Base-by-base conservation (phyloP, 2,797 vertebrate genomes). In the Falco concolor region DNA sequence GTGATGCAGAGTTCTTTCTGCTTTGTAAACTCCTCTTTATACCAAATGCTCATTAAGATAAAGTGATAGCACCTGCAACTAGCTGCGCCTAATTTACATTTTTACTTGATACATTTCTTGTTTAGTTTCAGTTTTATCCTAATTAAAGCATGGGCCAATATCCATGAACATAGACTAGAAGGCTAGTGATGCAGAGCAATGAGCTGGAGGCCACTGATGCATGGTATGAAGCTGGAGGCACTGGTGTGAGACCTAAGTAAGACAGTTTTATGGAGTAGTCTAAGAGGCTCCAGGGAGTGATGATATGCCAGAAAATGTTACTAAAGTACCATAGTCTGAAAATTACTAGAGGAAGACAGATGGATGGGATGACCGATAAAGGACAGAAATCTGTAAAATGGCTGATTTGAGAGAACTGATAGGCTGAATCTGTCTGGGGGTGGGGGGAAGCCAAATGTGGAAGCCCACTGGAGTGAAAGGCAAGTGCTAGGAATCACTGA, bases 331-430 rank as follows among this genome's bases (percentile, higher is more conserved):
- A 3, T 75, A 68, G 60, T 63, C 63, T 80, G 95, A 96, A 97
- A 97, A 97, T 97, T 97, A 94, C 80, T 82, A 53, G 89, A 79
- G 78, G 92, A 96, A 97, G 93, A 83, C 97, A 96, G 96, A 96
- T 95, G 96, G 95, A 84, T 96, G 88, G 78, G 84, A 86, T 8
- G 80, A 92, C 93, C 24, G n/a, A 78, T 92, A 96, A 94, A 93
- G 91, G 83, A 92, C 80, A 91, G 91, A 95, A 96, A 95, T 96
- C 70, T 94, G 76, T 94, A 49, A 87, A 96, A 95, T 65, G 84
- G 36, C 38, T 85, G 63, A 44, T 95, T 78, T 81, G 94, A 97
- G 90, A 70, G 36, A 89, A 79, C 52, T 53, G 28, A 36, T 80
- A 89, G 70, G 80, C 52, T 70, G 49, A 63, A 28, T 44, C 32